Base-by-base conservation (phyloP, 2,797 vertebrate species). In the Myotis daubentonii region DNA sequence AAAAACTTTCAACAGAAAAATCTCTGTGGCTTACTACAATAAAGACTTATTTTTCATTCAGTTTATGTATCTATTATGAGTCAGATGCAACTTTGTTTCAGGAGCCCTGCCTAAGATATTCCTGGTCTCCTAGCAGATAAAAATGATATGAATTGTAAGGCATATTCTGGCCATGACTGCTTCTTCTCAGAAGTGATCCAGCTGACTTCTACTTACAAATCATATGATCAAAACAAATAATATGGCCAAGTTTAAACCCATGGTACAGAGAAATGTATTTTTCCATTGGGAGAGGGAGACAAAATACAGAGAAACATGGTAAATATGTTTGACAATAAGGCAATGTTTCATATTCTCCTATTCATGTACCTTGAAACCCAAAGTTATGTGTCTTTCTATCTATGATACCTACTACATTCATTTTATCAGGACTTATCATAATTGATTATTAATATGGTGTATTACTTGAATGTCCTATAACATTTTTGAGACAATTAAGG, bases 181-280 rank as follows among this genome's bases (percentile, higher is more conserved):
- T 82, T 86, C 53, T 94, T 22, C 28, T 89, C 55, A 72, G 28
- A 60, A 92, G 44, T 55, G 5, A 91, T 28, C 23, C 44, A 76
- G 23, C 3, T 79, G 25, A 94, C 12, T 79, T 95, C 65, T 83
- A 83, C 20, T 74, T 88, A 88, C 6, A 93, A 93, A 85, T 89
- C 44, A 72, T 22, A 71, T 68, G 38, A 12, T 20, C 41, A 47
- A 81, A 75, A 74, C 10, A 87, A 79, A 65, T 72, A 33, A 68
- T 75, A 74, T 71, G 62, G 12, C 44, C 53, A 82, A 89, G 28
- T 9, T 68, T 89, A 82, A 78, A 86, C 81, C 17, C 28, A 76
- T 3, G 19, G 25, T 28, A 89, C n/a, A 57, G 13, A 71, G n/a
- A 66, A 53, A 3, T 86, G 6, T 47, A 25, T 78, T 89, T 47